Percentiles rank a stretch among this genome's conserved stretches.
Conservation (phyloP, 2,888 invertebrate species). For the Aleiodes leptofemur region DNA sequence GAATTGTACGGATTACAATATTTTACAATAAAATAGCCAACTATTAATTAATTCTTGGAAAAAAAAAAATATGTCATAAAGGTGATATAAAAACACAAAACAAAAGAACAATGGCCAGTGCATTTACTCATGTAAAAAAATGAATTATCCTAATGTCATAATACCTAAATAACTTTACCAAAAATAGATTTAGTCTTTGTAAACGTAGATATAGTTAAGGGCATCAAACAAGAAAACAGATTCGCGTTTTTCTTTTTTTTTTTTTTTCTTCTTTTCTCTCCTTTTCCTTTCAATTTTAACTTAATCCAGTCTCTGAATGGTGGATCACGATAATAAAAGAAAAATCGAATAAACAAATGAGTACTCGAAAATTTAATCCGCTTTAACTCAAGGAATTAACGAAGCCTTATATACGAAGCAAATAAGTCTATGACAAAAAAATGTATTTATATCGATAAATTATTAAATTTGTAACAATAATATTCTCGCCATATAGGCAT, state of each 20-base stretch:
- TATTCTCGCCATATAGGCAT: slow-evolving; percentile 22
- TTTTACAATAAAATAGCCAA: background rate
- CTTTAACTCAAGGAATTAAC: background rate
- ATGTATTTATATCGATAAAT: slow-evolving; percentile 26
- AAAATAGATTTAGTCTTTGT: slow-evolving; percentile 75
- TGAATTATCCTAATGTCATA: slow-evolving; percentile 70
- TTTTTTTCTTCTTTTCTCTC: slow-evolving; percentile 51
- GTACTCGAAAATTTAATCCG: background rate
- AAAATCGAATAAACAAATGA: too few species aligned
- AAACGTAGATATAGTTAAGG: slow-evolving; percentile 75
- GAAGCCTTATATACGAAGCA: background rate
- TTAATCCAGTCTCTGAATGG: slow-evolving; percentile 44
- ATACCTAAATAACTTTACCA: slow-evolving; percentile 75
- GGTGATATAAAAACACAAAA: slow-evolving; percentile 53
- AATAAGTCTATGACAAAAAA: background rate
- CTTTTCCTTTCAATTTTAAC: slow-evolving; percentile 41
- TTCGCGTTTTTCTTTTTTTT: slow-evolving; percentile 51
- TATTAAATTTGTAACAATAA: slow-evolving; percentile 23
- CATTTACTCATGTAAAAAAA: slow-evolving; percentile 72
- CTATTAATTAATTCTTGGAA: slow-evolving; percentile 4
- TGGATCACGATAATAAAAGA: background rate
- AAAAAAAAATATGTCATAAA: slow-evolving; percentile 17
- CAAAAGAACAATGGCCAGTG: slow-evolving; percentile 72
- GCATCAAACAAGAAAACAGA: slow-evolving; percentile 64
- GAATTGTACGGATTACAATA: background rate